Base-by-base conservation (phyloP, 2,888 invertebrate species). In the Dione juno region DNA sequence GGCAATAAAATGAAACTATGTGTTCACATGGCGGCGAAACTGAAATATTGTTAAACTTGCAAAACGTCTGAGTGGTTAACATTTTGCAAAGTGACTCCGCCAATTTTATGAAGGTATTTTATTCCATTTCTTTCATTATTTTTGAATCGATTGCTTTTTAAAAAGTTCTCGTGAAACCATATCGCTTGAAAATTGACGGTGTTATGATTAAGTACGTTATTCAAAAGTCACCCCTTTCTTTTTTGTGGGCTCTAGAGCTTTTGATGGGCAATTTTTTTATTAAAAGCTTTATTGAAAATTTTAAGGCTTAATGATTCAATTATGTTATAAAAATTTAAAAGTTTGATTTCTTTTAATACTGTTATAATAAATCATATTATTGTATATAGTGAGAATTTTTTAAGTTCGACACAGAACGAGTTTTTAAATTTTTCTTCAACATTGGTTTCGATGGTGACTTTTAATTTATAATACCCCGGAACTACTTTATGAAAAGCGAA, bases 1-100 rank as follows among this genome's bases (percentile, higher is more conserved):
- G 79, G 77, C 83, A 82, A 81, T 85, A 85, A 85, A 88, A 88
- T 83, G 82, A 85, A 88, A 86, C 80, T 77, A 79, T 78, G 80
- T 81, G 81, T 78, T 80, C 80, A 76, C 81, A 80, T 83, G 81
- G 80, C 79, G 83, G 81, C 78, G 78, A 76, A 80, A 77, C 80
- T 86, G 87, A 89, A 91, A 90, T 90, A 90, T 90, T 87, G 88
- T 90, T 89, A 87, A 89, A 89, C 86, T 89, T 88, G 85, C 87
- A 87, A 89, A 90, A 87, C 83, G 86, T 80, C 78, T 75, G 83
- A 84, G 77, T 82, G 83, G 82, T 81, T 82, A 79, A 79, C 77
- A 74, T 77, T 73, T 78, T 76, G 74, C 76, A 75, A 77, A 80
- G 77, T 78, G 76, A 77, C 76, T 76, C 77, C 77, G 76, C 74